Evolutionary conservation across 2,797 vertebrate species (phyloP).

Genomic region (Manis crassicaudata): DNA sequence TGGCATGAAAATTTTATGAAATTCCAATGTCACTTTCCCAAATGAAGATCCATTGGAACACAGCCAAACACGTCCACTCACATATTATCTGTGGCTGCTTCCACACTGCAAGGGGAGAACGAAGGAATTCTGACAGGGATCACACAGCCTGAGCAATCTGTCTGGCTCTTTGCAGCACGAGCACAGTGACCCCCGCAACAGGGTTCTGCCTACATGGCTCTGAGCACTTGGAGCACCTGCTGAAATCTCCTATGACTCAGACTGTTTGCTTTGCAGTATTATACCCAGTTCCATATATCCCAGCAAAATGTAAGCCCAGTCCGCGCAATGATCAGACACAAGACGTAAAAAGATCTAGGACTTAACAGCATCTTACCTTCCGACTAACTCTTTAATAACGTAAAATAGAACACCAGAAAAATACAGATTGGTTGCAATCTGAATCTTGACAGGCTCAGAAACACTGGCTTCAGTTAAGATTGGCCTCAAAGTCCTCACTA

Average conservation of each 20-base stretch:
- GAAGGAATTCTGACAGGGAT: background rate
- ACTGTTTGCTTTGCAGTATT: background rate
- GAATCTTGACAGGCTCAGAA: background rate
- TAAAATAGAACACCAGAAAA: background rate
- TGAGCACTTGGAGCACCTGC: background rate
- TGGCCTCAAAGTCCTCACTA: background rate
- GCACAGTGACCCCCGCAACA: fast-evolving
- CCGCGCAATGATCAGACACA: background rate
- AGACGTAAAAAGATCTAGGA: background rate
- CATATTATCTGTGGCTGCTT: fast-evolving
- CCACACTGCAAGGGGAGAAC: fast-evolving
- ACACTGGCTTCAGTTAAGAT: background rate
- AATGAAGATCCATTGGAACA: background rate
- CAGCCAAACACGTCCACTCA: background rate
- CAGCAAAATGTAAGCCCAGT: background rate
- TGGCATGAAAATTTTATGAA: background rate
- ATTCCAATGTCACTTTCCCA: background rate
- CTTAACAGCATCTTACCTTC: background rate
- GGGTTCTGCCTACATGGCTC: background rate
- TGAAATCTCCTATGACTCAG: background rate
- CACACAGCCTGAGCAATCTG: background rate
- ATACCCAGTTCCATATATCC: background rate
- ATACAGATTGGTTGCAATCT: background rate
- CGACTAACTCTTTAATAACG: background rate
- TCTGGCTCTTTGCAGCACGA: background rate